Base-by-base conservation (phyloP, 2,888 invertebrate genomes). In the Caenorhabditis drosophilae region DNA sequence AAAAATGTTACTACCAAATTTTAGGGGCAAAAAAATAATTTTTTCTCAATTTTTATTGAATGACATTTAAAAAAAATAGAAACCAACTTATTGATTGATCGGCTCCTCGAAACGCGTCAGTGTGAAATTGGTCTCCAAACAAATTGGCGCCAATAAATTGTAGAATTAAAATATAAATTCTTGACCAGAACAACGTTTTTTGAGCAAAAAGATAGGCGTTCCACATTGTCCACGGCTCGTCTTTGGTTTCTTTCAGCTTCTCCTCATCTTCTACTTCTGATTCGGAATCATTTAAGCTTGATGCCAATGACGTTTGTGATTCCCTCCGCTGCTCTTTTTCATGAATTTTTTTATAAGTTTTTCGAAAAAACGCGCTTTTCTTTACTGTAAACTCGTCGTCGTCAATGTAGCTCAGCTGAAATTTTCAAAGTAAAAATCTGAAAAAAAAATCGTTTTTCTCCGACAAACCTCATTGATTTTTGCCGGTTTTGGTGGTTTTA, bases 101-200 rank as follows among this genome's bases (percentile, higher is more conserved):
- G 6, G 54, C 50, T 40, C 53, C 18, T 34, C 36, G 22, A 31
- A 63, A 63, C 11, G 35, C 63, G 27, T 63, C 57, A 1, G 57
- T 58, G 16, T 35, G 27, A 36, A 63, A 54, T 12, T 45, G 23
- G 3, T 57, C 27, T 1, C 63, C 63, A 36, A 46, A 45, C 1
- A 40, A 34, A 15, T 53, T n/a, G 0, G 63, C 44, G 3, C 50
- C 63, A 26, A 53, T 41, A 22, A 58, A 63, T 31, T 57, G 58
- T 11, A 63, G 41, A 15, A 63, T 12, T 1, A 63, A 12, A 2
- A 63, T 38, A 44, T 54, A 63, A 11, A 50, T n/a, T 2, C 63
- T 42, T 7, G 57, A 57, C 46, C 40, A 54, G 15, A 63, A 36
- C 9, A 54, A 20, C 15, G 44, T 48, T n/a, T 41, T 27, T 2